These are phyloP conservation scores for Lophotis ruficrista DNA, from an alignment of 2,113 vertebrate species.

Conservation along the genomic window DNA sequence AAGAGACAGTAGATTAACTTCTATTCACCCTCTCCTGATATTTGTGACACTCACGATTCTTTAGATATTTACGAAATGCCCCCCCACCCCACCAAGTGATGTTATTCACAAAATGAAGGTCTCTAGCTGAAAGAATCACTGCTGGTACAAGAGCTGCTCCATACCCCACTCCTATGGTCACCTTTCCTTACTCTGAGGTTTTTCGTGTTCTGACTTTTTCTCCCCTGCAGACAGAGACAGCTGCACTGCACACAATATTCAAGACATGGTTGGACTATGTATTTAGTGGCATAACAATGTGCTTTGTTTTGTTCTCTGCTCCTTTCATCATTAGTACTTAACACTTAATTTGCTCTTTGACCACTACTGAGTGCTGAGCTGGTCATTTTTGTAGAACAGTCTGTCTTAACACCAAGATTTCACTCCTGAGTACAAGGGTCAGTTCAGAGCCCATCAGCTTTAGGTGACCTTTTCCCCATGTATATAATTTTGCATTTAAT, in stretches of 20 bases:
- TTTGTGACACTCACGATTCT: not conserved
- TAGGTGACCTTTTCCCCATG: not conserved
- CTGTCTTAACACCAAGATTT: not conserved
- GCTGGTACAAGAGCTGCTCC: not conserved
- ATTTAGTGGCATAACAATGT: not conserved
- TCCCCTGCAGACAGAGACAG: not conserved
- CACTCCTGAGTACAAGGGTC: not conserved
- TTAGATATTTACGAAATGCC: not conserved
- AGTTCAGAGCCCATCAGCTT: not conserved
- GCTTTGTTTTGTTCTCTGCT: not conserved
- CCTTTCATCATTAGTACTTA: not conserved
- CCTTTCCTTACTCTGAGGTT: not conserved
- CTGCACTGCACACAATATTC: not conserved
- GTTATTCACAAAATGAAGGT: not conserved
- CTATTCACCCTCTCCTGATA: not conserved
- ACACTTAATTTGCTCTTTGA: not conserved
- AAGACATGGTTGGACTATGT: not conserved
- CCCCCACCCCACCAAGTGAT: not conserved
- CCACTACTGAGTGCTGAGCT: fast-evolving
- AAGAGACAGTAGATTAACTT: not conserved
- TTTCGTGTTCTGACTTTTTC: not conserved
- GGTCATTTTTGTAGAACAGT: not conserved
- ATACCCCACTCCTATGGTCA: not conserved
- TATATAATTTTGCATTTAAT: not conserved
- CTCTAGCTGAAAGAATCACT: not conserved